Percentiles rank a stretch among this genome's conserved stretches.
These are phyloP conservation scores for Porites divaricata DNA, from an alignment of 92 coral and sea anemone genomes.

Conservation along the genomic window DNA sequence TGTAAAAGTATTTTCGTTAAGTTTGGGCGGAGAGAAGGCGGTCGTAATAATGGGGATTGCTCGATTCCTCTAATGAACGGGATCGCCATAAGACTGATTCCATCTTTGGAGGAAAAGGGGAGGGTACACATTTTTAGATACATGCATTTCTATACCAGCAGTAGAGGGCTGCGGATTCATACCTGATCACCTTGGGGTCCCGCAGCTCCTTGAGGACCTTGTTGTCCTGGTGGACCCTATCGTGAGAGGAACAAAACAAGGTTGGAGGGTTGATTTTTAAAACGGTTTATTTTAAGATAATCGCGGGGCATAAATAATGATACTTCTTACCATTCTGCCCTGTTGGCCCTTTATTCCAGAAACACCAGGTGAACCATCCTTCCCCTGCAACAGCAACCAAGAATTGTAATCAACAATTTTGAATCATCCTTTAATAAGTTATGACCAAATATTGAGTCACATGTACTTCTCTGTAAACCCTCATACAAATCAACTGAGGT, in stretches of 20 bases:
- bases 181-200: slow-evolving; percentile 47
- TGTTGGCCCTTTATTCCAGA: slow-evolving; percentile 43
- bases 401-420: background rate
- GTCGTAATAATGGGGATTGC: no score
- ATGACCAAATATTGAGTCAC: no score
- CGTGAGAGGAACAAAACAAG: background rate
- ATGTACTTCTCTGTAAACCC: no score
- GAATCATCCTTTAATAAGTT: no score
- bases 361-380: slow-evolving; percentile 28
- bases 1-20: no score
- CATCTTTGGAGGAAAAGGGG: no score
- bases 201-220: slow-evolving; percentile 32
- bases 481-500: no score
- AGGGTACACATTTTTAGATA: no score
- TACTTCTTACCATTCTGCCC: slow-evolving; percentile 22
- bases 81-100: no score
- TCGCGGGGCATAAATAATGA: background rate
- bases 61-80: no score
- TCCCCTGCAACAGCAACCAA: slow-evolving; percentile 12
- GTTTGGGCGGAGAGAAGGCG: no score
- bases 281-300: background rate
- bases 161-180: background rate
- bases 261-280: background rate
- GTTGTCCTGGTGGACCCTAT: slow-evolving; percentile 30
- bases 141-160: no score